Evolutionary conservation across 2,888 invertebrate genomes (phyloP).

Genomic region (Vannuccia rotundouncinata): DNA sequence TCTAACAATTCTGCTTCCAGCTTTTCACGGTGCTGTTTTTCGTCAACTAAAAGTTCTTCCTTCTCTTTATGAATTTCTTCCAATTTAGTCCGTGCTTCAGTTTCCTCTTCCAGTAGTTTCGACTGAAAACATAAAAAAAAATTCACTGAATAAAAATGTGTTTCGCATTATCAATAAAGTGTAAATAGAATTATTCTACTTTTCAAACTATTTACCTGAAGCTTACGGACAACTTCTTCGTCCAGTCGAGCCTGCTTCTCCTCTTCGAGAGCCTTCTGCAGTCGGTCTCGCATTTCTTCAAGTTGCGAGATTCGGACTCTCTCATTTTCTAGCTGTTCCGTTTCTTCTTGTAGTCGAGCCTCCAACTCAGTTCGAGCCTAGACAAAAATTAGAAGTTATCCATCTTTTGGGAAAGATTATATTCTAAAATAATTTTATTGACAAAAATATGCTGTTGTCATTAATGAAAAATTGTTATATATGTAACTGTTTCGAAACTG

Average conservation of each 20-base stretch:
- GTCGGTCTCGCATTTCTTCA: neutral
- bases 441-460: no score
- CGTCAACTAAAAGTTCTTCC: neutral
- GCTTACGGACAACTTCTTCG: neutral
- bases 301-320: neutral
- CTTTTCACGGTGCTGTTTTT: neutral
- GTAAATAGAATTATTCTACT: no score
- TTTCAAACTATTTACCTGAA: neutral
- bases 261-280: constrained; percentile 2
- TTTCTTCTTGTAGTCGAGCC: neutral
- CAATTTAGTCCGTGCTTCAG: neutral
- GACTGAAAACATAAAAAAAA: neutral
- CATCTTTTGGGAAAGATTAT: no score
- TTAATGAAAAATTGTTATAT: no score
- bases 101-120: neutral
- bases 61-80: neutral
- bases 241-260: constrained; percentile 7
- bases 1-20: neutral
- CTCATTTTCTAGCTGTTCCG: neutral
- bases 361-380: neutral
- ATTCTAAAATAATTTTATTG: no score
- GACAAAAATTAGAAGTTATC: no score
- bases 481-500: no score
- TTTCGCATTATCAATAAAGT: no score
- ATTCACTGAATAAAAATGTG: no score